Percentiles rank a stretch among this genome's conserved stretches.
Evolutionary conservation across 2,888 invertebrate genomes (phyloP).

Genomic region (Leucophenga maculata): DNA sequence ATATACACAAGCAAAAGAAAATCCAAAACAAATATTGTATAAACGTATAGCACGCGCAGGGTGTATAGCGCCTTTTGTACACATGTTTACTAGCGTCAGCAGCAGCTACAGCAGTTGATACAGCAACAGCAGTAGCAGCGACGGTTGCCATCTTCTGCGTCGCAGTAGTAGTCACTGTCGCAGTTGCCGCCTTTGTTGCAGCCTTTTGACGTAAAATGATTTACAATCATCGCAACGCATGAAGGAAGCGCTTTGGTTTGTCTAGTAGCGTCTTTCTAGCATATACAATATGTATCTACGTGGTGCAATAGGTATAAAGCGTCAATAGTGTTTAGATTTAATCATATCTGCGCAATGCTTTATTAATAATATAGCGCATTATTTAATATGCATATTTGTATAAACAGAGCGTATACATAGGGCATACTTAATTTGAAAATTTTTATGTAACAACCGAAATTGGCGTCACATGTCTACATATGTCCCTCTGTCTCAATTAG

Average conservation of each 20-base stretch:
- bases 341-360: conserved; percentile 15
- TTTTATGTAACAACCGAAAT: no score
- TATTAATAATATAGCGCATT: conserved; percentile 41
- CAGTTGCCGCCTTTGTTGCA: conserved; percentile 10
- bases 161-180: background rate
- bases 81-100: conserved; percentile 62
- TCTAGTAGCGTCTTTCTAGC: no score
- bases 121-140: conserved; percentile 44
- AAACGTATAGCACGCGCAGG: conserved; percentile 3
- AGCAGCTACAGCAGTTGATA: conserved; percentile 31
- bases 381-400: no score
- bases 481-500: no score
- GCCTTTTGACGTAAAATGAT: conserved; percentile 60
- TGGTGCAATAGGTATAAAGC: background rate
- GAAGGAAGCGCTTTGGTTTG: background rate
- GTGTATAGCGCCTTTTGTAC: conserved; percentile 25
- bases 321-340: conserved; percentile 3
- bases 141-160: conserved; percentile 17
- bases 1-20: conserved; percentile 42
- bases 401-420: no score
- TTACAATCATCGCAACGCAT: conserved; percentile 45
- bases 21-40: conserved; percentile 47
- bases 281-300: background rate
- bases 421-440: no score
- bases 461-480: no score